phyloP scores from a whole-genome alignment of 2,888 invertebrate genomes.

The Drosophila nigritarsus region DNA sequence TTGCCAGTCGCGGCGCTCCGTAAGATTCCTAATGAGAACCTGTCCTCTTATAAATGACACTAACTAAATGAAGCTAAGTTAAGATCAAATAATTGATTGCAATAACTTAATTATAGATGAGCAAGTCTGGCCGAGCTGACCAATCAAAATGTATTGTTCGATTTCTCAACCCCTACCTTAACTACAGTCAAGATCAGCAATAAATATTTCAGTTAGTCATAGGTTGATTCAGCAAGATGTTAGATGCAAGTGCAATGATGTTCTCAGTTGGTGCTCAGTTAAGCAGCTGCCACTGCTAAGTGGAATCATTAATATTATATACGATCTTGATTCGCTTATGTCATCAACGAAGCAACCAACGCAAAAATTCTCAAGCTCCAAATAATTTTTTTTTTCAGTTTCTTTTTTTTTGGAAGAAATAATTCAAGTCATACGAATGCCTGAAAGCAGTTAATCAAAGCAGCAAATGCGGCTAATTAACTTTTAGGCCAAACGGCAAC shows the following conservation, averaged over 20 bases:
- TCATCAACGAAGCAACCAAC: constrained; percentile 51
- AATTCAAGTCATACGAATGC: constrained; percentile 58
- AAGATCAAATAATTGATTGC: neutral
- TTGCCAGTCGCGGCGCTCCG: neutral
- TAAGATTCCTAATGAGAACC: neutral
- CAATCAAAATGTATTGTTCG: constrained; percentile 34
- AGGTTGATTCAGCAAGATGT: constrained; percentile 3
- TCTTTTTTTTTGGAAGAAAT: constrained; percentile 39
- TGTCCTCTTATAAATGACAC: neutral
- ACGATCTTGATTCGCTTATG: constrained; percentile 54
- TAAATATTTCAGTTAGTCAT: constrained; percentile 26
- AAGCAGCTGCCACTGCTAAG: constrained; percentile 22
- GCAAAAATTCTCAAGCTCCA: constrained; percentile 62
- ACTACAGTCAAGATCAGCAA: constrained; percentile 41
- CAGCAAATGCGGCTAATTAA: constrained; percentile 78
- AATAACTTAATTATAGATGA: constrained; percentile 43
- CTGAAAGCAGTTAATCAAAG: constrained; percentile 73
- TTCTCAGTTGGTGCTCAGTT: constrained; percentile 12
- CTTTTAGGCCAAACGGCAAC: constrained; percentile 73
- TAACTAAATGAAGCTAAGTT: neutral
- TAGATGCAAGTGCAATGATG: constrained; percentile 5
- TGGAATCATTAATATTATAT: constrained; percentile 45
- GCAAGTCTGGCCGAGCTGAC: constrained; percentile 2
- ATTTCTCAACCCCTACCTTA: constrained; percentile 9
- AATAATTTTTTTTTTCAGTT: constrained; percentile 41